A percentile compares a stretch with the other conserved stretches of the same genome.
Conservation (phyloP, 2,888 invertebrate genomes). For the Nudaria mundana region DNA sequence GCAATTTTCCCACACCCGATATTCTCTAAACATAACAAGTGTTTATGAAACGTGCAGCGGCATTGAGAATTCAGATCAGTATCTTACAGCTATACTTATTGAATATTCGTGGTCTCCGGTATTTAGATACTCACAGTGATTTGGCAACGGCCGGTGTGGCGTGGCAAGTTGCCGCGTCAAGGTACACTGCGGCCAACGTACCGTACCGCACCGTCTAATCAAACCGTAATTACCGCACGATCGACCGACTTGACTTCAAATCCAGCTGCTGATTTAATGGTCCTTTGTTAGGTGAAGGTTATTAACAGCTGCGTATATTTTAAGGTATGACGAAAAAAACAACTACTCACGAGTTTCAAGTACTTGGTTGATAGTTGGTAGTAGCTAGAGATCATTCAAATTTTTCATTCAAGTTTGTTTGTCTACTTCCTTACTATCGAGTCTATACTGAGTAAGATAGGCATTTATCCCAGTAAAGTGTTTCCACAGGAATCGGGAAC, state of each 20-base stretch:
- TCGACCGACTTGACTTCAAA: constrained; percentile 44
- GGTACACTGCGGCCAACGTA: constrained; percentile 22
- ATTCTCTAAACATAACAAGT: background rate
- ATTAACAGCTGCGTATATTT: constrained; percentile 34
- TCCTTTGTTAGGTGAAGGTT: constrained; percentile 48
- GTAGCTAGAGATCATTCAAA: too few relatives aligned
- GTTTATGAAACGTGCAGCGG: constrained; percentile 1
- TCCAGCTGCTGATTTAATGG: constrained; percentile 37
- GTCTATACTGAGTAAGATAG: too few relatives aligned
- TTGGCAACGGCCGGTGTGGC: constrained; percentile 12
- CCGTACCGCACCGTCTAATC: constrained; percentile 29
- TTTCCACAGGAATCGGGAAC: too few relatives aligned
- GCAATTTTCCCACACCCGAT: background rate
- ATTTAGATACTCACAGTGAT: constrained; percentile 18
- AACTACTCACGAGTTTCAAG: too few relatives aligned
- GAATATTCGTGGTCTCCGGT: constrained; percentile 25
- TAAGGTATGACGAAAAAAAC: constrained; percentile 29
- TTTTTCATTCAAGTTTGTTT: too few relatives aligned
- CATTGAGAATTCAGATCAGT: constrained; percentile 8
- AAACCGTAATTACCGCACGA: constrained; percentile 43
- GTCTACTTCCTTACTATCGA: too few relatives aligned
- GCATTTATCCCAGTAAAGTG: too few relatives aligned
- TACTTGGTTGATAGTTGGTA: too few relatives aligned
- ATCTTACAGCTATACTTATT: constrained; percentile 15
- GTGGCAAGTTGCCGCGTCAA: constrained; percentile 25